A percentile compares a stretch with the other conserved stretches of the same genome.
Evolutionary conservation across 2,888 invertebrate genomes (phyloP).

Genomic region (Hydraecia micacea): DNA sequence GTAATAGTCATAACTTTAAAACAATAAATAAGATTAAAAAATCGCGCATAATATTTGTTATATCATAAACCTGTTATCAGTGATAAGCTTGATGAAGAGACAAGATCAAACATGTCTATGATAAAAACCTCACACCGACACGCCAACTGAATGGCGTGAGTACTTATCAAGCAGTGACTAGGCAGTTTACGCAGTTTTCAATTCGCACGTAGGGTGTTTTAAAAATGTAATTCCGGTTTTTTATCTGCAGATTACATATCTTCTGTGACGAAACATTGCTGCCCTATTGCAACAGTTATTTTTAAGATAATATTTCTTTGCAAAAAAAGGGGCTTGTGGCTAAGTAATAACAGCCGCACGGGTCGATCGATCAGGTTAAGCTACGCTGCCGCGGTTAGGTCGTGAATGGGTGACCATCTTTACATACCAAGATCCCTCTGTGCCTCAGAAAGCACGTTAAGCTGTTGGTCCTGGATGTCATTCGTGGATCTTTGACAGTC

Average conservation of each 20-base stretch:
- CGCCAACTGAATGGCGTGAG: background rate
- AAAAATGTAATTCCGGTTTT: background rate
- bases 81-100: slow-evolving; percentile 6
- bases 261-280: background rate
- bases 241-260: slow-evolving; percentile 12
- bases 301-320: background rate
- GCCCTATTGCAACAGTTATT: background rate
- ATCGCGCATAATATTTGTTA: background rate
- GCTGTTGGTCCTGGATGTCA: no score
- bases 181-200: slow-evolving; percentile 5
- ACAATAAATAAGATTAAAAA: slow-evolving; percentile 23
- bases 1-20: slow-evolving; percentile 28
- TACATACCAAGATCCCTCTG: no score
- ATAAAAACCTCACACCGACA: slow-evolving; percentile 1
- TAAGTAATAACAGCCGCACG: no score
- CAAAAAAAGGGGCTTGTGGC: no score
- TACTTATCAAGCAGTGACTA: slow-evolving; percentile 16
- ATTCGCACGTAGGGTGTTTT: background rate
- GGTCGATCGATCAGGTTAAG: no score
- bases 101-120: slow-evolving; percentile 12
- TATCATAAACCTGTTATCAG: slow-evolving; percentile 13
- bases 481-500: no score
- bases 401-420: no score
- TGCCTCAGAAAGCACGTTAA: no score
- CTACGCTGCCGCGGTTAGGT: no score